Evolutionary conservation across 2,888 invertebrate genomes (phyloP), one percentile per base, ranked within the genome.

Genomic region (Alentia gelatinosa): DNA sequence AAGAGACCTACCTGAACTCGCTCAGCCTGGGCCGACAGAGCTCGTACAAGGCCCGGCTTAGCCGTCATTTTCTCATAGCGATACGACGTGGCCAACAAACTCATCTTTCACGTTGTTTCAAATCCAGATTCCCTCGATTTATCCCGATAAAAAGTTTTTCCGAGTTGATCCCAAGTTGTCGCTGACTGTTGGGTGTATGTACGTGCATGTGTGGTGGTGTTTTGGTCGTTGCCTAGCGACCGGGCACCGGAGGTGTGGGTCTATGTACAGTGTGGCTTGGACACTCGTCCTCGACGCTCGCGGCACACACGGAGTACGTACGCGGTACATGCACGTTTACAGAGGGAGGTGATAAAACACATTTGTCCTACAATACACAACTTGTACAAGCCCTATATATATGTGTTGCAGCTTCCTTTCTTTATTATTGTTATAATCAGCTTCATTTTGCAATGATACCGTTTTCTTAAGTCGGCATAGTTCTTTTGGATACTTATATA

Each of bases 1-100:
- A n/a, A n/a, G 3, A 4, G 23, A 79, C 79, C 33, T 26, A 86
- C 86, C 86, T 86, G 42, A 9, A 86, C 86, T n/a, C 86, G 19
- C 47, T 42, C 26, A 7, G 86, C 86, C 35, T 86, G 86, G 4
- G 5, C 5, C 5, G 86, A 86, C 86, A 86, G 86, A 19, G 86
- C 86, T 30, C 86, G 19, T 15, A 86, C 86, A 23, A 86, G 86
- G n/a, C 47, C 26, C 42, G 86, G 47, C 30, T 86, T 86, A 30
- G 86, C 26, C 7, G 86, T 86, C 47, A 86, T 47, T 26, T 47
- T 47, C 50, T 86, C 86, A 47, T 86, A 86, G 0, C 86, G 42
- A 19, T 86, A 86, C 1, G 86, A 86, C 0, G 86, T 86, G 1
- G 86, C 86, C 23, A 86, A 30, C 19, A 86, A 30, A 86, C 86